Evolutionary conservation across 2,888 invertebrate genomes (phyloP).

Genomic region (Lysandra bellargus): DNA sequence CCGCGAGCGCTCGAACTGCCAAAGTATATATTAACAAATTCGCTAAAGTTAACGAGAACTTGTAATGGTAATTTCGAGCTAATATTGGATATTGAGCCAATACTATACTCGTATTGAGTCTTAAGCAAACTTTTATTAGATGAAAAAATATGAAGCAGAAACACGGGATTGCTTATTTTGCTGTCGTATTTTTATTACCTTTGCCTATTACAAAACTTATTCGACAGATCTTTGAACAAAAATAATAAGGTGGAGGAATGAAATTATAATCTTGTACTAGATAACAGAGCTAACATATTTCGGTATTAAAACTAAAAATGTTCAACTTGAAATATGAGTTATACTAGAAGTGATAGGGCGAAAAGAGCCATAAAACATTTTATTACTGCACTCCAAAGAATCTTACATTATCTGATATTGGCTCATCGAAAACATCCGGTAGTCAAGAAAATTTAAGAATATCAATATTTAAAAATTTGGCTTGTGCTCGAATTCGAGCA

Average conservation of each 20-base stretch:
- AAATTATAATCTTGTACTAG: too few species aligned
- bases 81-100: constrained; percentile 25
- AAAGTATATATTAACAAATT: constrained; percentile 16
- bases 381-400: constrained; percentile 15
- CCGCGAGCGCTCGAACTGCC: background rate
- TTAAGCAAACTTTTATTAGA: constrained; percentile 14
- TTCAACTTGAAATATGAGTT: background rate
- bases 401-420: constrained; percentile 28
- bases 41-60: constrained; percentile 13
- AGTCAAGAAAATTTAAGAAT: constrained; percentile 5
- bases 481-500: background rate
- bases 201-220: background rate
- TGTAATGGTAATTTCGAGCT: constrained; percentile 19
- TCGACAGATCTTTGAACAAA: background rate
- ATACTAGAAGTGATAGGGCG: background rate
- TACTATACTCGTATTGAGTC: constrained; percentile 5
- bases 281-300: background rate
- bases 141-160: background rate
- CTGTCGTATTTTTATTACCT: background rate
- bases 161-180: background rate
- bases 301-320: background rate
- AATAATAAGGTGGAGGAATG: background rate
- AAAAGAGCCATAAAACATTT: constrained; percentile 18
- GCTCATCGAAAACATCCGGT: constrained; percentile 9
- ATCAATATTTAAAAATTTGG: constrained; percentile 1